Base-by-base conservation (phyloP, 2,113 vertebrate species). In the Eulacestoma nigropectus region DNA sequence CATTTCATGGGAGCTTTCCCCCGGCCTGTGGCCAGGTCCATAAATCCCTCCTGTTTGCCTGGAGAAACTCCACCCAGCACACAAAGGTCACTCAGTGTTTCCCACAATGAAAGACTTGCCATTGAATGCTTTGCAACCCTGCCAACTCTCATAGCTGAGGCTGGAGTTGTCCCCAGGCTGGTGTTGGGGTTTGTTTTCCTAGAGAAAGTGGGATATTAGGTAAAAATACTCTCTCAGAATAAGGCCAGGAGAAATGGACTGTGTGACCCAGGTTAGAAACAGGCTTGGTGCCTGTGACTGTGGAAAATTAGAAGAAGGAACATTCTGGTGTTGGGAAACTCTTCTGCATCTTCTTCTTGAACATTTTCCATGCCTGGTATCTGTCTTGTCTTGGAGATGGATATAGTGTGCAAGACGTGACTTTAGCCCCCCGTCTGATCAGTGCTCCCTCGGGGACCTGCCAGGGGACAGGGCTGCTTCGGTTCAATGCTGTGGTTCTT, bases 101-200 rank as follows among this genome's bases (percentile, higher is more conserved):
- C 50, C 79, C 83, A 63, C 47, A 74, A 89, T 67, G 76, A 81
- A 87, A 77, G 41, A 32, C 16, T 84, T 7, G 4, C 18, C 19
- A 1, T 2, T 68, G 90, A 84, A 67, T 39, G 65, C 82, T 64
- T 87, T 65, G 42, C 67, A 60, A 3, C 69, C 60, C 44, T 94
- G 89, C 85, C 82, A 94, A 1, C 20, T 96, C 42, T 76, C 64
- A 59, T 50, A 93, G 60, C 53, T 78, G 83, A 90, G 72, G 76
- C 52, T 86, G 27, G 60, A 63, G 23, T 23, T 92, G 68, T 79
- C 83, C 59, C 25, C n/a, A 65, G 39, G 35, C n/a, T 74, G 70
- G 55, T 67, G 68, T 86, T 86, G 32, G 47, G 23, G 67, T 50
- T 94, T 74, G 22, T 88, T 95, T 95, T 89, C 27, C 56, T 86